phyloP scores from a whole-genome alignment of 2,888 invertebrate species.

The Drosophila siamana region DNA sequence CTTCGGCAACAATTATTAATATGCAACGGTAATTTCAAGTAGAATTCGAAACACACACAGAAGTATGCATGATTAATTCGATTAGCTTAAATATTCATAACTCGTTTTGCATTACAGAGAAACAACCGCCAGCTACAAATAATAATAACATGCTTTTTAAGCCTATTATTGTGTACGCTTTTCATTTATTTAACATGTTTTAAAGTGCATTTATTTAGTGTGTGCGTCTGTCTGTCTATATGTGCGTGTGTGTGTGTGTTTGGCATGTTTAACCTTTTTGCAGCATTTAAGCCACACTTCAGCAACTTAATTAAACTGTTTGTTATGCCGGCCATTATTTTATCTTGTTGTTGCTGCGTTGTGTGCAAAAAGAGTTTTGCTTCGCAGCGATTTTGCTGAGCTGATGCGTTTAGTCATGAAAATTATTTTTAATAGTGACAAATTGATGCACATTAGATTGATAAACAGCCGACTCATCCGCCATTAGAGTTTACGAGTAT shows the following conservation, averaged over 20 bases:
- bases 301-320: constrained; percentile 29
- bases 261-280: constrained; percentile 8
- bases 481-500: constrained; percentile 35
- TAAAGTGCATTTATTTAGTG: constrained; percentile 7
- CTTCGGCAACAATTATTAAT: constrained; percentile 1
- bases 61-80: neutral
- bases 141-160: constrained; percentile 1
- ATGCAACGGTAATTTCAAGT: neutral
- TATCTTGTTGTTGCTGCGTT: too few relatives aligned
- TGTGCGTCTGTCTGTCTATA: too few relatives aligned
- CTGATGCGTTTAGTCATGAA: constrained; percentile 27
- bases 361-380: constrained; percentile 1
- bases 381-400: neutral
- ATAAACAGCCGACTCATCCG: constrained; percentile 41
- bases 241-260: too few relatives aligned
- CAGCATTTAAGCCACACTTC: constrained; percentile 8
- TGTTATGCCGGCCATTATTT: constrained; percentile 25
- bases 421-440: constrained; percentile 55
- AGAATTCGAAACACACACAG: neutral
- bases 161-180: neutral
- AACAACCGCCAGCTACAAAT: neutral
- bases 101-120: neutral
- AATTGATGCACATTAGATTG: constrained; percentile 54
- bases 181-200: constrained; percentile 11
- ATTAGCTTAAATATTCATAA: neutral